Conservation (phyloP, 2,797 vertebrate species). For the Centropyge bicolor region DNA sequence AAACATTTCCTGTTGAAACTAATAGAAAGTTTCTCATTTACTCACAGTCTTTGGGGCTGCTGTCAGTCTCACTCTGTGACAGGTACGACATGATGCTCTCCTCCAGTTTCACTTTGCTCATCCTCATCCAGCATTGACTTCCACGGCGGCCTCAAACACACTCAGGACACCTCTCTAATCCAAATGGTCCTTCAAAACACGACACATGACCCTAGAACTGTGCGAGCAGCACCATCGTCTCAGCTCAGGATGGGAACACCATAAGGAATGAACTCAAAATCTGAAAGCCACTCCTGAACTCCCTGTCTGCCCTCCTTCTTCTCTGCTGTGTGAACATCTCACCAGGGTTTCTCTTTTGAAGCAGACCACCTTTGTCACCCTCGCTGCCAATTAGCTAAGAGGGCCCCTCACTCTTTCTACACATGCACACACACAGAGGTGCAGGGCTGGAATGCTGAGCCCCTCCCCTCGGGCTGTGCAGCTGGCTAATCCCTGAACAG, state of each 20-base stretch:
- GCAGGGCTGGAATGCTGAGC: constrained; percentile 82
- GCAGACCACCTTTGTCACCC: constrained; percentile 91
- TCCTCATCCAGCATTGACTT: constrained; percentile 49
- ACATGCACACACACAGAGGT: constrained; percentile 77
- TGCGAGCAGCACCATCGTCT: constrained; percentile 7
- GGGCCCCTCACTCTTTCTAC: constrained; percentile 79
- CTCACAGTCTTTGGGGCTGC: constrained; percentile 91
- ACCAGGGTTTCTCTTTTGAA: constrained; percentile 87
- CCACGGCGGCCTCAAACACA: constrained; percentile 17
- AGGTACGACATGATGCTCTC: constrained; percentile 84
- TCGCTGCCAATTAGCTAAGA: constrained; percentile 91
- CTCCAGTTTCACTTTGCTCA: constrained; percentile 67
- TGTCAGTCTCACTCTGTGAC: constrained; percentile 85
- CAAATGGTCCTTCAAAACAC: constrained; percentile 32
- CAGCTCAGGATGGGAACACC: constrained; percentile 22
- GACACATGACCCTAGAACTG: constrained; percentile 10
- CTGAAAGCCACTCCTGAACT: constrained; percentile 35
- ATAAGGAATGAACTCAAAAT: constrained; percentile 41
- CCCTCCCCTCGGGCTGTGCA: constrained; percentile 78
- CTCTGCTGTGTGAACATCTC: constrained; percentile 75
- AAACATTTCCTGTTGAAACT: constrained; percentile 1
- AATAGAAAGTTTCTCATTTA: constrained; percentile 64
- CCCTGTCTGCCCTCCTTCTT: constrained; percentile 72
- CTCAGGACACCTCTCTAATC: constrained; percentile 27
- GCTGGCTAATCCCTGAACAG: constrained; percentile 81